Base-by-base conservation (phyloP, 2,888 invertebrate species). In the Tetragnatha montana region DNA sequence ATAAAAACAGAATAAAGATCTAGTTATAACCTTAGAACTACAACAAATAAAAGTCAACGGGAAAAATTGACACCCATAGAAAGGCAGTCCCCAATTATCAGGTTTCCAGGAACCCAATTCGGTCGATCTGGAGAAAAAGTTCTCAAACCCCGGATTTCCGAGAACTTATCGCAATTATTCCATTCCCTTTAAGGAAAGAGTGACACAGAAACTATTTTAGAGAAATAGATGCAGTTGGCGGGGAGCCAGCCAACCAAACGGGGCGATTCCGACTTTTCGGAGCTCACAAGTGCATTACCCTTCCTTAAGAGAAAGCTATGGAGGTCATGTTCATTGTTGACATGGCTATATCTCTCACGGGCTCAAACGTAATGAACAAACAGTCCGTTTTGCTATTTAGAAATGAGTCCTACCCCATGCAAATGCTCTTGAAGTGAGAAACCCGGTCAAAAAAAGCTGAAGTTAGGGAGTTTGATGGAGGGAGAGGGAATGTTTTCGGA, bases 161-260 rank as follows among this genome's bases (percentile, higher is more conserved):
- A 73, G 60, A 82, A 49, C 73, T 74, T 82, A 82, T 82, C 21
- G 82, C 73, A 82, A 82, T 82, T 82, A 82, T 51, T 82, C 60
- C 71, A 12, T 60, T 17, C 22, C 51, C 73, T 82, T 71, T 82
- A 73, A 82, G 73, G 71, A 82, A 82, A 74, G 50, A 35, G 73
- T 50, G 76, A 76, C 76, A 76, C 19, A 49, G 49, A 22, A 74
- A 82, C 73, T 74, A 82, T 82, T 82, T 82, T 82, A 21, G 35
- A 73, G 82, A 87, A 81, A 76, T 70, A 87, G 75, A 75, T 87
- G 76, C 73, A 74, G 69, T 79, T 87, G 87, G 87, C 81, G n/a
- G 50, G 1, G 19, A 75, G 74, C 87, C 87, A 87, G 69, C 50
- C 75, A 51, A 69, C 74, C 81, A 68, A 22, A 82, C 35, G 74